Conservation (phyloP, 1,140 invertebrate genomes). For the Delia radicum region DNA sequence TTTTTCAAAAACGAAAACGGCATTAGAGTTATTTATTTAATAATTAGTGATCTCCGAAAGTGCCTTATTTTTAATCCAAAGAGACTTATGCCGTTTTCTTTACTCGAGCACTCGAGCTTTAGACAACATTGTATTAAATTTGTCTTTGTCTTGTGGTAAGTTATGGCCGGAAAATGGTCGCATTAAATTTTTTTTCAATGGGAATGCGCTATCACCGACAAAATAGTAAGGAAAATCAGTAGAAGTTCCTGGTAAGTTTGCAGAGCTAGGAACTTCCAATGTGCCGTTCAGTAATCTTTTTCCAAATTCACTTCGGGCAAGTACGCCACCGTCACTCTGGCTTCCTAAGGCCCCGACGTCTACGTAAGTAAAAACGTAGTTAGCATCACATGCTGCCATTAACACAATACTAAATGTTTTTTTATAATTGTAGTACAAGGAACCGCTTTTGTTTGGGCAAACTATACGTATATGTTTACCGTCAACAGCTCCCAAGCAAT, state of each 20-base stretch:
- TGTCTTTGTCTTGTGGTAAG: conserved; percentile 41
- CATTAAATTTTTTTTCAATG: conserved; percentile 54
- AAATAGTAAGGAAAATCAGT: conserved; percentile 51
- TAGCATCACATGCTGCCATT: conserved; percentile 54
- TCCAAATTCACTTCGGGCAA: conserved; percentile 36
- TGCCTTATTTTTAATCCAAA: background rate
- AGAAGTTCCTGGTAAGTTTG: conserved; percentile 32
- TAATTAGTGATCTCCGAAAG: background rate
- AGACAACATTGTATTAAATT: conserved; percentile 54
- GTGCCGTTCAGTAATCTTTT: conserved; percentile 32
- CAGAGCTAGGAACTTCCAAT: background rate
- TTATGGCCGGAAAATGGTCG: conserved; percentile 52
- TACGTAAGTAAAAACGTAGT: conserved; percentile 48
- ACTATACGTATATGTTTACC: too few relatives aligned
- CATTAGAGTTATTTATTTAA: background rate
- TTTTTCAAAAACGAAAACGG: conserved; percentile 8
- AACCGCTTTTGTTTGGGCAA: too few relatives aligned
- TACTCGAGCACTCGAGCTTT: conserved; percentile 45
- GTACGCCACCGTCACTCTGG: conserved; percentile 52
- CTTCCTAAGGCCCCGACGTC: conserved; percentile 28
- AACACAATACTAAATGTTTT: conserved; percentile 52
- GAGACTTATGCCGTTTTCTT: background rate
- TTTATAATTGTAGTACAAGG: conserved; percentile 57
- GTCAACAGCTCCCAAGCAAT: too few relatives aligned
- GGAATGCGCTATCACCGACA: conserved; percentile 58